Evolutionary conservation across 92 coral and sea anemone genomes (phyloP), one percentile per base, ranked within the genome.

Genomic region (Porites divaricata): DNA sequence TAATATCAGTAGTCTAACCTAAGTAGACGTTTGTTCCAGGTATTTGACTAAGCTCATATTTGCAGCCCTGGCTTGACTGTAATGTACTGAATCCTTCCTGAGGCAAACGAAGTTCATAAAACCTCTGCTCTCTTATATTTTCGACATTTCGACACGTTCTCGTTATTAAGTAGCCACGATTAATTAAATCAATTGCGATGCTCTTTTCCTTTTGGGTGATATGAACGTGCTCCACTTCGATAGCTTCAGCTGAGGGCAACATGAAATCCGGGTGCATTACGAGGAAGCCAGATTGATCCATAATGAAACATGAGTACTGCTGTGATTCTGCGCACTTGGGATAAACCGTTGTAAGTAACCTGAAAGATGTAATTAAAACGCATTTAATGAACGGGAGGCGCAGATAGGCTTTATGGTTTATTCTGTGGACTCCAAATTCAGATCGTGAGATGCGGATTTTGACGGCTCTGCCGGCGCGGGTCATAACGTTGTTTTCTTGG

Each of bases 241-340:
- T 28, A 26, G 81, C 68, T 19, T 72, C 69, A 23, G 86, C 75
- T n/a, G 88, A 87, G 7, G 92, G n/a, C 13, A 81, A 76, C 25
- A 89, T 14, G 57, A 91, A 91, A 62, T 75, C 83, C 61, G 67
- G 78, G 83, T 91, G 92, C 69, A 91, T 66, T 52, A 88, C 75
- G 11, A 91, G 69, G 53, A 91, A 88, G 9, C 94, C 94, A 84
- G 86, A 79, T 21, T 78, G 10, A 63, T 91, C 94, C 89, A 88
- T 91, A 19, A 91, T 73, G 70, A 91, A 91, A 53, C 94, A 91
- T 59, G 75, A 56, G 74, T 73, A 74, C 56, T 16, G 63, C 45
- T 45, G 62, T 12, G 77, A 69, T 53, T 83, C 70, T n/a, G 72
- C 76, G 75, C 94, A 91, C 62, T 54, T 70, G 57, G 89, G 77